These are phyloP conservation scores for Sarcophaga subvicina DNA, from an alignment of 2,888 invertebrate genomes.

Conservation along the genomic window DNA sequence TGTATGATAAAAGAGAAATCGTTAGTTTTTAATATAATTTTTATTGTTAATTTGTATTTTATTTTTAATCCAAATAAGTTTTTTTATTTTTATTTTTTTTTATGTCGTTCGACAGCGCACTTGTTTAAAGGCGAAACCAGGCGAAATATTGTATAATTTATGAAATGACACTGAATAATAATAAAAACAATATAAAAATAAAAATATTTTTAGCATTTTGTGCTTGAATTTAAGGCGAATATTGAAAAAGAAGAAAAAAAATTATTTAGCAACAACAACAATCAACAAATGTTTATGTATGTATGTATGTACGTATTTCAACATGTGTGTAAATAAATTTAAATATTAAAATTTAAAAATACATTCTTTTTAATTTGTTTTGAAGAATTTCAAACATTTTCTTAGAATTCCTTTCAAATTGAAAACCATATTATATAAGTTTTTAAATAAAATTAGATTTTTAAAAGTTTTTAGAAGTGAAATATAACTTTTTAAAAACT, in stretches of 20 bases:
- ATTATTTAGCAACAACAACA: background rate
- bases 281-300: slow-evolving; percentile 20
- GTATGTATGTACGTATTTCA: background rate
- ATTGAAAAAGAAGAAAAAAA: background rate
- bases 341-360: background rate
- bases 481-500: too few species aligned
- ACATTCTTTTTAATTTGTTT: slow-evolving; percentile 4
- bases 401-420: background rate
- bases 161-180: slow-evolving; percentile 55
- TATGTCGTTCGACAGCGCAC: too few species aligned
- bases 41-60: too few species aligned
- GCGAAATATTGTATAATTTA: background rate
- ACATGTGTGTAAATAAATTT: slow-evolving; percentile 18
- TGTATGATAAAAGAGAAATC: too few species aligned
- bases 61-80: too few species aligned
- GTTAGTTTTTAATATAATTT: too few species aligned
- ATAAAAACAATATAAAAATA: background rate
- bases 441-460: too few species aligned
- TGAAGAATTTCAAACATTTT: background rate
- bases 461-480: too few species aligned
- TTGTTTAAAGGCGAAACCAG: too few species aligned
- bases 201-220: slow-evolving; percentile 55
- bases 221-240: slow-evolving; percentile 23
- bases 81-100: too few species aligned
- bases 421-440: background rate